A percentile compares a stretch with the other conserved stretches of the same genome.
Conservation (phyloP, 2,888 invertebrate genomes). For the Macropis europaea region DNA sequence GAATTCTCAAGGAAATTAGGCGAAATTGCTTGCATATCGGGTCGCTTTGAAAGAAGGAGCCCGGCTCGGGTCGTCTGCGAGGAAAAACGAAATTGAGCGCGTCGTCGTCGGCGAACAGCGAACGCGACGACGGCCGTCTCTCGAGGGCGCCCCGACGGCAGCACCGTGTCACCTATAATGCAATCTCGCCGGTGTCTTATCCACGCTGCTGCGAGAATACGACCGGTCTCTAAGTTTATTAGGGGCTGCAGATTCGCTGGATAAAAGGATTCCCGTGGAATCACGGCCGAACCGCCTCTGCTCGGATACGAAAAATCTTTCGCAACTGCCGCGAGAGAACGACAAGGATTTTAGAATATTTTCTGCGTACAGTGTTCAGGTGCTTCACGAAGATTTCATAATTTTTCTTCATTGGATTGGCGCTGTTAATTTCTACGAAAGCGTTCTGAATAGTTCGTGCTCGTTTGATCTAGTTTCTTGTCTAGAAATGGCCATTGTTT, state of each 20-base stretch:
- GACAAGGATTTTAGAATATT: too few species aligned
- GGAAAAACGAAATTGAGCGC: constrained; percentile 47
- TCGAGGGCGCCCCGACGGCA: constrained; percentile 11
- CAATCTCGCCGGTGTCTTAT: constrained; percentile 52
- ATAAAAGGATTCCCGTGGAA: constrained; percentile 35
- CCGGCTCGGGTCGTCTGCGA: neutral
- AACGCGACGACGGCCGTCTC: constrained; percentile 27
- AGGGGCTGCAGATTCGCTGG: constrained; percentile 27
- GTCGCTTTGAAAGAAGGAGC: neutral
- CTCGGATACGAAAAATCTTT: constrained; percentile 3
- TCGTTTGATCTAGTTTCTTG: too few species aligned
- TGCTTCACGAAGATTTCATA: too few species aligned
- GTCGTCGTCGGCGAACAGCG: constrained; percentile 33
- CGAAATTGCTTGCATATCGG: neutral
- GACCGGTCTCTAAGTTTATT: constrained; percentile 52
- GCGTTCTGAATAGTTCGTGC: too few species aligned
- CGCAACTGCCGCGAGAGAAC: neutral
- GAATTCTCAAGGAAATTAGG: constrained; percentile 11
- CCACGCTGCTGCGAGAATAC: constrained; percentile 35
- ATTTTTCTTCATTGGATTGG: too few species aligned
- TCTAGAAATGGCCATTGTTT: too few species aligned
- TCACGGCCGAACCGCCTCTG: neutral
- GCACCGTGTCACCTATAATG: constrained; percentile 57
- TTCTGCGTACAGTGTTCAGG: too few species aligned
- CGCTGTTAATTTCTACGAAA: too few species aligned